These are phyloP conservation scores for Carcharodon carcharias DNA, from an alignment of 2,797 vertebrate genomes.

Conservation along the genomic window DNA sequence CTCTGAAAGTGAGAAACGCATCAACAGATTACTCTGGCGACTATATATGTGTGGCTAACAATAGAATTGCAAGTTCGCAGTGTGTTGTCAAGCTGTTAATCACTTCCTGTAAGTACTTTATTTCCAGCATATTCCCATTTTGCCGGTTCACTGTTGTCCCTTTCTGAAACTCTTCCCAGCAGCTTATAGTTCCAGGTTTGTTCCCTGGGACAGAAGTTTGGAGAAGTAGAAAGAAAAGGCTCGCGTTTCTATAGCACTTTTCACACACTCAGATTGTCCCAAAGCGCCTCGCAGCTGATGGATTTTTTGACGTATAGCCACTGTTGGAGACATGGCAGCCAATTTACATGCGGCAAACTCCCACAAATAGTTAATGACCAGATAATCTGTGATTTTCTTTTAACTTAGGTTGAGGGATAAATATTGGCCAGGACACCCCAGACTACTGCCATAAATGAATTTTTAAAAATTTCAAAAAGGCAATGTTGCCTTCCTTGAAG, in stretches of 20 bases:
- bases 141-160: not conserved
- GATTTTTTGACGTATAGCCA: not conserved
- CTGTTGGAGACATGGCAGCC: not conserved
- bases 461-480: too few relatives aligned
- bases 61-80: slow-evolving; percentile 76
- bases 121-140: not conserved
- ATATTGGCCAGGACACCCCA: not conserved
- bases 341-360: not conserved
- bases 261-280: not conserved
- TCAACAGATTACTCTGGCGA: slow-evolving; percentile 69
- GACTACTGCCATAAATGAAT: not conserved
- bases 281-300: not conserved
- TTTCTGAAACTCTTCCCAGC: not conserved
- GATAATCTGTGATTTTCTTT: not conserved
- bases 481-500: not conserved
- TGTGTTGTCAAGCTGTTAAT: slow-evolving; percentile 70
- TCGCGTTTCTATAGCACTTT: not conserved
- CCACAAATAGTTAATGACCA: not conserved
- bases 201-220: not conserved
- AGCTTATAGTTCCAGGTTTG: not conserved
- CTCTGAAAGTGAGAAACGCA: slow-evolving; percentile 74
- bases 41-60: slow-evolving; percentile 71
- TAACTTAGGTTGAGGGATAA: not conserved
- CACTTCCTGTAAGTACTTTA: slow-evolving; percentile 73
- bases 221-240: not conserved